A percentile compares a stretch with the other conserved stretches of the same genome.
Evolutionary conservation across 2,113 vertebrate genomes (phyloP).

Genomic region (Lamprotornis superbus): DNA sequence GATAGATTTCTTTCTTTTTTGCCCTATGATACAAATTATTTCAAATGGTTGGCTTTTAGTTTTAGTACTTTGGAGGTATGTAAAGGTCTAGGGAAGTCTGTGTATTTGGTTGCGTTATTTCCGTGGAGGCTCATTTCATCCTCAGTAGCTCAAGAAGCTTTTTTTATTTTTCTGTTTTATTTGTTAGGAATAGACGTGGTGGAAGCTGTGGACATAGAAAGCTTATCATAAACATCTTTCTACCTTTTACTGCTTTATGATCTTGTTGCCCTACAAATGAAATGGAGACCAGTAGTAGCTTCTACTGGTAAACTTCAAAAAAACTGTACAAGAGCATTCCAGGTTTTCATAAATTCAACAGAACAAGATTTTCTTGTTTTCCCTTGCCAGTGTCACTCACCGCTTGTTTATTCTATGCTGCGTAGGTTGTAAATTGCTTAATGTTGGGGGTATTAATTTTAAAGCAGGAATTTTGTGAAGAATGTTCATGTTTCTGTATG

Average conservation of each 20-base stretch:
- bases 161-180: not conserved
- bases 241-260: not conserved
- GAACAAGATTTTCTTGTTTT: not conserved
- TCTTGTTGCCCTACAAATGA: not conserved
- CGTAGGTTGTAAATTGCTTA: not conserved
- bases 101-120: not conserved
- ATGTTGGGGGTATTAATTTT: not conserved
- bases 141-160: not conserved
- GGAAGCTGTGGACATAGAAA: not conserved
- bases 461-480: not conserved
- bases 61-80: not conserved
- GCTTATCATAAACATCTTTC: not conserved
- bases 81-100: not conserved
- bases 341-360: not conserved
- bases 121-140: not conserved
- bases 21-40: not conserved
- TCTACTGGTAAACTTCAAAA: not conserved
- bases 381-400: not conserved
- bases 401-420: not conserved
- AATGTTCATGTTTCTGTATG: not conserved
- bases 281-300: not conserved
- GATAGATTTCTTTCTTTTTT: not conserved
- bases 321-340: not conserved
- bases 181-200: not conserved
- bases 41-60: not conserved